phyloP scores from a whole-genome alignment of 2,113 vertebrate species.

The Spizaetus ornatus region DNA sequence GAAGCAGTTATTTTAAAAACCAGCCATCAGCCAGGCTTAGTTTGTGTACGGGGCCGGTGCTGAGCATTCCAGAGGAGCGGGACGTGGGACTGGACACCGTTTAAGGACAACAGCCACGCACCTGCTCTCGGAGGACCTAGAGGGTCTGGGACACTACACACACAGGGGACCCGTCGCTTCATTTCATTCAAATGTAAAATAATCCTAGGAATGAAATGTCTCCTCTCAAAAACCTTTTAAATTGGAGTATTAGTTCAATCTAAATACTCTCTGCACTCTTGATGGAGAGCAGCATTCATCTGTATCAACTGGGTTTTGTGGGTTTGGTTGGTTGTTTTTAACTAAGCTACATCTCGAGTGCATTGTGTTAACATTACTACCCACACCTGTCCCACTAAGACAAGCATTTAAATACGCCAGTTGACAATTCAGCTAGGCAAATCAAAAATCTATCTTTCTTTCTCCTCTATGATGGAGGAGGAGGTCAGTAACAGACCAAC shows the following conservation, averaged over 20 bases:
- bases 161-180: not conserved
- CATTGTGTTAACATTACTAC: not conserved
- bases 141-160: not conserved
- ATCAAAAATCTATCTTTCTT: not conserved
- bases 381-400: not conserved
- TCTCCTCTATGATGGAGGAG: not conserved
- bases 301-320: fast-evolving
- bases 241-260: not conserved
- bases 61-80: not conserved
- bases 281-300: not conserved
- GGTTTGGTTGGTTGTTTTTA: not conserved
- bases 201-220: no score
- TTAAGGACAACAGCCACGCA: not conserved
- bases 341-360: not conserved
- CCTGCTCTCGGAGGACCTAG: not conserved
- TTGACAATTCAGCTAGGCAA: not conserved
- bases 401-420: not conserved
- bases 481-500: not conserved
- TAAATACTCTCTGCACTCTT: not conserved
- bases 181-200: not conserved
- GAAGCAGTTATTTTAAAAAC: not conserved
- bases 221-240: not conserved
- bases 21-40: not conserved
- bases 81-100: not conserved
- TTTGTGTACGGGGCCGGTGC: fast-evolving